Evolutionary conservation across 2,113 vertebrate genomes (phyloP).

Genomic region (Pollachius pollachius): DNA sequence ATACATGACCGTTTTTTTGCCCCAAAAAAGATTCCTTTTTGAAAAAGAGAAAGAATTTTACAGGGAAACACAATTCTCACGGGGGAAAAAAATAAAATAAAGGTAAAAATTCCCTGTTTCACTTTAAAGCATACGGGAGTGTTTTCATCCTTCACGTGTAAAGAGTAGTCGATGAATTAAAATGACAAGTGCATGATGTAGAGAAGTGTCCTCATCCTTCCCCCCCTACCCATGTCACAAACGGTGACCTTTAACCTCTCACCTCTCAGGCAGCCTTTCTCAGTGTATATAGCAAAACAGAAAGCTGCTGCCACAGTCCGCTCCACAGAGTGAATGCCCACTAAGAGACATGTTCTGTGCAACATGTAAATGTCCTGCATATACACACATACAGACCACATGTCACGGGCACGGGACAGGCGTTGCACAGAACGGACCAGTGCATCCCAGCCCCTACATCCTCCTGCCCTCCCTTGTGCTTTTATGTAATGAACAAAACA

Average conservation of each 20-base stretch:
- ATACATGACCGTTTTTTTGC: too few species aligned
- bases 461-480: slow-evolving; percentile 62
- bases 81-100: slow-evolving; percentile 1
- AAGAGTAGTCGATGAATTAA: slow-evolving; percentile 35
- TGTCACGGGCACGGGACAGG: slow-evolving; percentile 47
- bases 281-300: slow-evolving; percentile 82
- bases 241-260: slow-evolving; percentile 23
- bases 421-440: slow-evolving; percentile 41
- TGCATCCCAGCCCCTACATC: slow-evolving; percentile 45
- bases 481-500: slow-evolving; percentile 57
- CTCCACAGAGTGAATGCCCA: slow-evolving; percentile 72
- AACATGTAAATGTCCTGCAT: slow-evolving; percentile 72
- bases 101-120: slow-evolving; percentile 31
- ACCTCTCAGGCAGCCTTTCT: slow-evolving; percentile 56
- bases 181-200: slow-evolving; percentile 61
- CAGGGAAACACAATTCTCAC: too few species aligned
- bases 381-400: slow-evolving; percentile 8
- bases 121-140: slow-evolving; percentile 47
- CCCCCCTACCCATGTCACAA: background rate
- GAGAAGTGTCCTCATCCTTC: slow-evolving; percentile 18
- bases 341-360: slow-evolving; percentile 57
- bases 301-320: slow-evolving; percentile 27
- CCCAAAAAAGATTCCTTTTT: too few species aligned
- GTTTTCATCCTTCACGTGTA: slow-evolving; percentile 49
- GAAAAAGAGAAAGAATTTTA: too few species aligned